Conservation (phyloP, 1,140 invertebrate genomes). For the Aricia agestis region DNA sequence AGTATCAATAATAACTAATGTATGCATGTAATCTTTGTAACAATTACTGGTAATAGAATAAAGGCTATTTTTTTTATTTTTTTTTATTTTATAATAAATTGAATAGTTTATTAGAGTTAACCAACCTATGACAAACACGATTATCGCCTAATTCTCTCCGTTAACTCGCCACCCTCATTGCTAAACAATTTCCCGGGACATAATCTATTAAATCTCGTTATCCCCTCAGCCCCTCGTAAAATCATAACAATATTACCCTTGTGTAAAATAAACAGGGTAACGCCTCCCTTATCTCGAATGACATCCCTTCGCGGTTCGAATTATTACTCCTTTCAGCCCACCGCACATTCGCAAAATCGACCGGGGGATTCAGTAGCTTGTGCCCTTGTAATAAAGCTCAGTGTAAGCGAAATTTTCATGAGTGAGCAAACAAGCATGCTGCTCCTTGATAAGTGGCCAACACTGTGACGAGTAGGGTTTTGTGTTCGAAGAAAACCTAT, state of each 20-base stretch:
- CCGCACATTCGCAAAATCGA: conserved; percentile 17
- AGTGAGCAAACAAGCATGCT: background rate
- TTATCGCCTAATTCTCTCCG: background rate
- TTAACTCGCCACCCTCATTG: background rate
- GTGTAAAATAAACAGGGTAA: conserved; percentile 18
- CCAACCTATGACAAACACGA: background rate
- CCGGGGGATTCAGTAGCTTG: conserved; percentile 17
- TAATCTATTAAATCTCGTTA: conserved; percentile 20
- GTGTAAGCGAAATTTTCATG: background rate
- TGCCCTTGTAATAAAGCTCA: background rate
- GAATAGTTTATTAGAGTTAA: background rate
- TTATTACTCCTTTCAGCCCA: conserved; percentile 19
- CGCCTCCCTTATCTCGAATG: conserved; percentile 20
- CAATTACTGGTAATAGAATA: no score
- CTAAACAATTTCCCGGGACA: conserved; percentile 16
- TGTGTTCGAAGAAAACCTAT: no score
- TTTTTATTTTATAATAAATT: no score
- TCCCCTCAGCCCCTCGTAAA: conserved; percentile 16
- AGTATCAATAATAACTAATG: no score
- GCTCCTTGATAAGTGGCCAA: background rate
- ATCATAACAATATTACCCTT: conserved; percentile 21
- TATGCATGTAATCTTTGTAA: no score
- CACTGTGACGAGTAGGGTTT: background rate
- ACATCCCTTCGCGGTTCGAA: conserved; percentile 22
- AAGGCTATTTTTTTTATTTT: no score